Evolutionary conservation across 2,888 invertebrate species (phyloP), one percentile per base, ranked within the genome.

Genomic region (Junonia oenone): DNA sequence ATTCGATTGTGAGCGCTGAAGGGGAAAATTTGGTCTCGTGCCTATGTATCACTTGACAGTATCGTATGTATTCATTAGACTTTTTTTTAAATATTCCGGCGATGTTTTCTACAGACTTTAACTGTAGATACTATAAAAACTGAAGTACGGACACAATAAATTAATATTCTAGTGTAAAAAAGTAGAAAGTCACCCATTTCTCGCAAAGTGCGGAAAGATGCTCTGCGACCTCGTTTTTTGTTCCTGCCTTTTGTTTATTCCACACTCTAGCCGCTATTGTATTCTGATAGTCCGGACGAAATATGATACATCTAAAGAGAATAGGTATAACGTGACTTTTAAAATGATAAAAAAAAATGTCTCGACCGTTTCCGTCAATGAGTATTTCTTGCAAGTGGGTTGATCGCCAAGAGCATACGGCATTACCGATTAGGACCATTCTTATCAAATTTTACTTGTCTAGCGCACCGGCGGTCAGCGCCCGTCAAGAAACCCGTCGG

Each of bases 401-500:
- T 51, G 15, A 37, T 38, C 47, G 35, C 51, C 43, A 11, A 33
- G 46, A 51, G 45, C 33, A 17, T 45, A n/a, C 13, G 43, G 51
- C 51, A 52, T 35, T 37, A 27, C 49, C 48, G 51, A 40, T 14
- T 29, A 29, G 48, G 52, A 45, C 45, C 35, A 29, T 29, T 71
- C 69, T 83, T 72, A 85, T 68, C 27, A 51, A 61, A 57, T 56
- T 46, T 61, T 63, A 72, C n/a, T 63, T 68, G 65, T 62, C 19
- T 79, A 89, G 90, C 83, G 63, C 90, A 90, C 71, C 83, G 90
- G 71, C 81, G 90, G 68, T 81, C 94, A 80, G 93, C 92, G 78
- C 95, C 93, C 59, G 93, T 94, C 79, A 96, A 96, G 92, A 96
- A 96, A 91, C 93, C 94, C 63, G 93, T 94, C 89, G 93, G 93